phyloP scores from a whole-genome alignment of 2,797 vertebrate genomes.

The Vireo griseus region DNA sequence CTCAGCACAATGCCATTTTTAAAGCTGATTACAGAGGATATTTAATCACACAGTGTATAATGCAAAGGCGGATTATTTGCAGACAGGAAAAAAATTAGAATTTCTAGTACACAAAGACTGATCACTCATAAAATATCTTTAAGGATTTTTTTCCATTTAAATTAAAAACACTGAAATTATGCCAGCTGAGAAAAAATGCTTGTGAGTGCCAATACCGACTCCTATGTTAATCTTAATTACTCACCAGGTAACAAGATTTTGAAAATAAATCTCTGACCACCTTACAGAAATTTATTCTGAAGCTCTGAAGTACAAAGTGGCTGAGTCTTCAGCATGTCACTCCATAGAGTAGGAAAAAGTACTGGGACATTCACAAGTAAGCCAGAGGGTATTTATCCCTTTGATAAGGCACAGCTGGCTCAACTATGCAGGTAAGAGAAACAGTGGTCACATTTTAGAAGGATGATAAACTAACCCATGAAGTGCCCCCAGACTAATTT shows the following conservation, averaged over 20 bases:
- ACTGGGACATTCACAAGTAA: background rate
- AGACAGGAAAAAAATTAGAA: background rate
- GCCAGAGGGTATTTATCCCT: background rate
- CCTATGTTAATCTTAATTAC: background rate
- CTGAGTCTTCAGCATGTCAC: background rate
- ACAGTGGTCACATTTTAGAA: background rate
- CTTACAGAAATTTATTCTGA: background rate
- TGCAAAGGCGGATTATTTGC: background rate
- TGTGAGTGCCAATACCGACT: background rate
- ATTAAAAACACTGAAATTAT: background rate
- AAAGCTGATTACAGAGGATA: background rate
- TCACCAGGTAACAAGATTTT: background rate
- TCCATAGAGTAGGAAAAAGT: background rate
- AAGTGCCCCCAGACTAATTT: rapidly evolving
- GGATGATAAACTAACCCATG: background rate
- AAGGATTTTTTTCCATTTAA: background rate
- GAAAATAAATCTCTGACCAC: background rate
- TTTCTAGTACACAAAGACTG: background rate
- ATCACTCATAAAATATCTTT: background rate
- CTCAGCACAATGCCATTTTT: background rate
- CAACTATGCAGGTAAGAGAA: background rate
- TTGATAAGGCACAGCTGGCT: background rate
- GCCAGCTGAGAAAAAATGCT: background rate
- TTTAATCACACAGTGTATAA: background rate
- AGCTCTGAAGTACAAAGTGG: background rate